Evolutionary conservation across 2,797 vertebrate species (phyloP), one percentile per base, ranked within the genome.

Genomic region (Cheirogaleus major): DNA sequence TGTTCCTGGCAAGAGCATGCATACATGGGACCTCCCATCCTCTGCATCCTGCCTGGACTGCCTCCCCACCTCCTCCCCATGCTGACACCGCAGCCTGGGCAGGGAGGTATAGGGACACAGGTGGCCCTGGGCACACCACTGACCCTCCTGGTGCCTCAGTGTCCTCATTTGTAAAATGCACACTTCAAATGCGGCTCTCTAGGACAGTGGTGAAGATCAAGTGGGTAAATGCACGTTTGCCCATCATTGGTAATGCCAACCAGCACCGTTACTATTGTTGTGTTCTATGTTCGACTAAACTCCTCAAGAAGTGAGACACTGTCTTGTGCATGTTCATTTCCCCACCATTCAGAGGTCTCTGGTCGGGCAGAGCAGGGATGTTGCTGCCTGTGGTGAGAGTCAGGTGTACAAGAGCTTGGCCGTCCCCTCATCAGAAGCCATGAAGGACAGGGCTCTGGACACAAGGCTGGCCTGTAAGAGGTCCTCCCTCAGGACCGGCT

Each of bases 201-300:
- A 7, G 38, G 20, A 38, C 30, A 20, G 30, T 18, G 15, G 41
- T 94, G 41, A 79, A 73, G 70, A 35, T 8, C n/a, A 27, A 76
- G 73, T 13, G 38, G n/a, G 32, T 63, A 7, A 22, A 63, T 1
- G 5, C 30, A 15, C 25, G 12, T 25, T n/a, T 32, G 17, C 50
- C 50, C 4, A 2, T 38, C 3, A 0, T 2, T 0, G 0, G 7
- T 8, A 13, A 38, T 5, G 2, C 32, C 23, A 0, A 48, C 7
- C 30, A 15, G 35, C 83, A 25, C 23, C 1, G 2, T 20, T 15
- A 17, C 45, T 8, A 8, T 30, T 22, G 61, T 55, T 43, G 4
- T 43, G 14, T 23, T 65, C 59, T 41, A 48, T 81, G 27, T 61
- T 81, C 38, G 2, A n/a, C 27, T 0, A 35, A 65, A 35, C 4